Base-by-base conservation (phyloP, 64 coral and sea anemone genomes). In the Montipora capricornis region DNA sequence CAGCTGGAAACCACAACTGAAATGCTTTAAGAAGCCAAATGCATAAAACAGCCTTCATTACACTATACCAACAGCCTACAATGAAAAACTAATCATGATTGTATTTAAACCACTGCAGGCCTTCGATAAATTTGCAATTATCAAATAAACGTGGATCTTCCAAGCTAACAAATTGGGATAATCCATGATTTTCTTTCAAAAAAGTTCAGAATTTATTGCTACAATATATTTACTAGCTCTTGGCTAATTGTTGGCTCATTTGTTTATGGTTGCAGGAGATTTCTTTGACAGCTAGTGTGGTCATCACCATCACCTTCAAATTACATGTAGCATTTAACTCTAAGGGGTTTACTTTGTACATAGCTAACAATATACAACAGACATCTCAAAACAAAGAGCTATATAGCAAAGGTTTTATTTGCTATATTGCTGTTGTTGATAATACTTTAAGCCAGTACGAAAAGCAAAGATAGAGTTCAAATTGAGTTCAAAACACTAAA, bases 1-100 rank as follows among this genome's bases (percentile, higher is more conserved):
- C 82, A 86, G 82, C 82, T 86, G 82, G 82, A 86, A 86, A 86
- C 82, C 82, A 86, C 66, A 86, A 86, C 70, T 86, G 15, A 86
- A 37, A 86, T 62, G 20, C 46, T 49, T 70, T 50, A 86, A 49
- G 46, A 49, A 20, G 22, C 48, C 45, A 86, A 86, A 86, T 86
- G 82, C 9, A 50, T 49, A 73, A 50, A 73, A 73, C 82, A 86
- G 82, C 82, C 66, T 71, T 49, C 50, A 46, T 52, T 29, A 73
- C 16, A 73, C 47, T 44, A 73, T 47, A 50, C 62, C 71, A 61
- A 12, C 66, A 71, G 82, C 82, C 82, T 71, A 44, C 82, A 86
- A 86, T 86, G 62, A 86, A 86, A 86, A 86, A 73, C 44, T 52
- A 45, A 86, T 86, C 82, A 86, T 13, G 44, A 71, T 66, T 73